A percentile compares a stretch with the other conserved stretches of the same genome.
Conservation (phyloP, 1,140 invertebrate genomes). For the Trichoplusia ni region DNA sequence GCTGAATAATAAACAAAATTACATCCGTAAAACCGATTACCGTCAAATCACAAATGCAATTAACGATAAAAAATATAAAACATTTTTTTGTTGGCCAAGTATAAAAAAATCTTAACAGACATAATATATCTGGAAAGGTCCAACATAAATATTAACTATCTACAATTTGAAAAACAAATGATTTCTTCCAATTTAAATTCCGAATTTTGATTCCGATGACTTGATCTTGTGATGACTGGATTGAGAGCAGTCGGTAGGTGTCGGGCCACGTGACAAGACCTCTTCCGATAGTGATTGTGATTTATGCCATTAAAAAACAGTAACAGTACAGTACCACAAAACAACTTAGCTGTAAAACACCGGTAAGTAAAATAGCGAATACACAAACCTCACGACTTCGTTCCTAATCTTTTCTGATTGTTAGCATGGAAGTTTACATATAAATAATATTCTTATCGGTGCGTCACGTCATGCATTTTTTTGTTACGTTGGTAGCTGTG, state of each 20-base stretch:
- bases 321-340: too few species aligned
- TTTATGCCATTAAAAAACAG: too few species aligned
- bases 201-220: conserved; percentile 13
- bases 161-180: conserved; percentile 29
- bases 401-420: neutral
- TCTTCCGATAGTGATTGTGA: conserved; percentile 27
- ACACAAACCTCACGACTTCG: neutral
- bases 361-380: neutral
- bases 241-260: conserved; percentile 32
- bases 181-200: conserved; percentile 3
- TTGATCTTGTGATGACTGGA: neutral
- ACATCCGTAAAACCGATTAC: too few species aligned
- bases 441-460: neutral
- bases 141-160: conserved; percentile 1
- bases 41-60: too few species aligned
- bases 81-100: too few species aligned
- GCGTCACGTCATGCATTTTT: conserved; percentile 36
- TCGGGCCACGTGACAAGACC: conserved; percentile 50
- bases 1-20: too few species aligned
- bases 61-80: too few species aligned
- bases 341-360: too few species aligned
- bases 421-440: neutral
- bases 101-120: too few species aligned
- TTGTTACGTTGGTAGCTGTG: conserved; percentile 48
- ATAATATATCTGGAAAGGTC: conserved; percentile 1